A percentile compares a stretch with the other conserved stretches of the same genome.
These are phyloP conservation scores for Portunus trituberculatus DNA, from an alignment of 1,140 invertebrate species.

Conservation along the genomic window DNA sequence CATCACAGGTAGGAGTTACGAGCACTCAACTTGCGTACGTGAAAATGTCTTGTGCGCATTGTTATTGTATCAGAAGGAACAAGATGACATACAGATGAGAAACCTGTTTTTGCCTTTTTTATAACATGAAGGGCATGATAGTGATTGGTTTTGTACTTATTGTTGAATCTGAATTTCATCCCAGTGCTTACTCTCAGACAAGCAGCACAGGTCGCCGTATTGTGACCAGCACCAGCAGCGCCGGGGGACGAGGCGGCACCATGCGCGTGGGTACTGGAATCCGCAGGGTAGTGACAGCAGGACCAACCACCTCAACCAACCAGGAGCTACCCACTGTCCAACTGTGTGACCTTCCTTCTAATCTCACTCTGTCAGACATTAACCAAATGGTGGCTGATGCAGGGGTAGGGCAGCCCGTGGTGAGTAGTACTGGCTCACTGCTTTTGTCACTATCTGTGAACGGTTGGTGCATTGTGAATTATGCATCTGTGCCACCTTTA, in stretches of 20 bases:
- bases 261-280: not conserved
- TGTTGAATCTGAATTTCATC: not conserved
- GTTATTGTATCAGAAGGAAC: no score
- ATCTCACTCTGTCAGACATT: constrained; percentile 63
- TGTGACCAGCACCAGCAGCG: constrained; percentile 32
- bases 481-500: not conserved
- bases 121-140: no score
- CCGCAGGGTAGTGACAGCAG: constrained; percentile 50
- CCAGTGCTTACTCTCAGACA: not conserved
- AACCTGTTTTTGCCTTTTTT: no score
- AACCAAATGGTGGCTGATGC: constrained; percentile 60
- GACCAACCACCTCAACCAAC: not conserved
- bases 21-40: no score
- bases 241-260: not conserved
- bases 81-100: no score
- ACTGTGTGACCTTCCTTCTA: constrained; percentile 63
- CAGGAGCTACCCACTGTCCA: constrained; percentile 58
- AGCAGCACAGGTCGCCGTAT: constrained; percentile 49
- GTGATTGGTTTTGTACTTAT: no score
- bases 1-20: constrained; percentile 46
- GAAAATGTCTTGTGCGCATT: no score
- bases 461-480: not conserved
- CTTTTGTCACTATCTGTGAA: not conserved
- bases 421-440: constrained; percentile 33
- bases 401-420: constrained; percentile 67